phyloP scores from a whole-genome alignment of 2,113 vertebrate species.

The Caloenas nicobarica region DNA sequence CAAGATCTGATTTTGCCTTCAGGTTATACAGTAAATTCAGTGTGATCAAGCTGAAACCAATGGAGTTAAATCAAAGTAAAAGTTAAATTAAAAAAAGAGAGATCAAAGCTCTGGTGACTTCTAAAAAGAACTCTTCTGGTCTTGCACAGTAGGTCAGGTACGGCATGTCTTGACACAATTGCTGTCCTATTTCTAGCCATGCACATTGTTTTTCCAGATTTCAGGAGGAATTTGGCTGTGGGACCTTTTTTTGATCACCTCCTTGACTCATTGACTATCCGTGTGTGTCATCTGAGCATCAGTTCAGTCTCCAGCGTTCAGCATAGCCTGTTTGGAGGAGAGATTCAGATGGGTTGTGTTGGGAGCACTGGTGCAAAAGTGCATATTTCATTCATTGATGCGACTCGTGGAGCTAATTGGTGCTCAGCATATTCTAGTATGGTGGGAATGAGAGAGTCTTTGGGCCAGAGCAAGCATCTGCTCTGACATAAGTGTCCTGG shows the following conservation, averaged over 20 bases:
- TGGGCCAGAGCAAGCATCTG: neutral
- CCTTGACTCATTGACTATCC: neutral
- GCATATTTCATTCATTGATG: rapidly evolving
- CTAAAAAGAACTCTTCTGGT: neutral
- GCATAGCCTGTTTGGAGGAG: neutral
- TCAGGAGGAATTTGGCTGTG: neutral
- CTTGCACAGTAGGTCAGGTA: neutral
- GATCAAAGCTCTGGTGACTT: neutral
- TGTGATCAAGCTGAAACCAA: rapidly evolving
- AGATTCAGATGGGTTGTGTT: neutral
- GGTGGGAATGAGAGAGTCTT: constrained; percentile 2
- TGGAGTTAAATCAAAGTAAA: neutral
- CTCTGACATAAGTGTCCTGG: neutral
- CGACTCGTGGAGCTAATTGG: neutral
- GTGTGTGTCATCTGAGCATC: neutral
- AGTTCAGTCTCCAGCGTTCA: neutral
- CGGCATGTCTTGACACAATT: neutral
- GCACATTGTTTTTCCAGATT: neutral
- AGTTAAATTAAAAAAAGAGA: neutral
- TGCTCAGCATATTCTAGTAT: neutral
- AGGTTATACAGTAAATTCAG: neutral
- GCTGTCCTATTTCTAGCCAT: neutral
- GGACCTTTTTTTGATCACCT: neutral
- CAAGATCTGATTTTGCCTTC: neutral
- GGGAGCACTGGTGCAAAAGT: neutral